phyloP scores from a whole-genome alignment of 2,888 invertebrate genomes.

The Pyrochroa serraticornis region DNA sequence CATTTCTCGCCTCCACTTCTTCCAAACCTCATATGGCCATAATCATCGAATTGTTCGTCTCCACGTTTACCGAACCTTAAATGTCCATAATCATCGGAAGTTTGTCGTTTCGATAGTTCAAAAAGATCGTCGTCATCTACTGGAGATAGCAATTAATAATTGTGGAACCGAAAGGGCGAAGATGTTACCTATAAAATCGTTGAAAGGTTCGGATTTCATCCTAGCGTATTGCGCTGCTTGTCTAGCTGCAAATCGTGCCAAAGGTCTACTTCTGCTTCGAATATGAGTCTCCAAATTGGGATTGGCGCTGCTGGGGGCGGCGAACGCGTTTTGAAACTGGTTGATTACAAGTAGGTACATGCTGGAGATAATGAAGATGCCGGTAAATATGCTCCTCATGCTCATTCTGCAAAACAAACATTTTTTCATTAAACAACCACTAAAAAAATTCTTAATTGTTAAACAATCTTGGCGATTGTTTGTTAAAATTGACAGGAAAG shows the following conservation, averaged over 20 bases:
- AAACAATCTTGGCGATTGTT: background rate
- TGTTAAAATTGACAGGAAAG: constrained; percentile 5
- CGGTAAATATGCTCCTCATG: constrained; percentile 28
- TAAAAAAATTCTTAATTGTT: background rate
- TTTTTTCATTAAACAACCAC: background rate
- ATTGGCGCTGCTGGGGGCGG: constrained; percentile 26
- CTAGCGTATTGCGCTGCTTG: constrained; percentile 40
- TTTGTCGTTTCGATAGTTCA: constrained; percentile 60
- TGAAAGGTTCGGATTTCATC: constrained; percentile 43
- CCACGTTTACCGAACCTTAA: constrained; percentile 66
- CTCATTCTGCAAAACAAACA: constrained; percentile 19
- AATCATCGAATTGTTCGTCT: constrained; percentile 75
- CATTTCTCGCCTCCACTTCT: constrained; percentile 57
- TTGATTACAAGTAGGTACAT: constrained; percentile 35
- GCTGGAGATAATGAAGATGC: constrained; percentile 35
- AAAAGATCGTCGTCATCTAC: constrained; percentile 59
- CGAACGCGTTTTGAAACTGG: constrained; percentile 31
- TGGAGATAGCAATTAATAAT: constrained; percentile 17
- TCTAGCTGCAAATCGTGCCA: constrained; percentile 32
- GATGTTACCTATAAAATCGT: constrained; percentile 47
- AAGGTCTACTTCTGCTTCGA: constrained; percentile 36
- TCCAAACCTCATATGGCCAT: constrained; percentile 77
- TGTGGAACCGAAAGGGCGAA: background rate
- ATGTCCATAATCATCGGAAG: constrained; percentile 67
- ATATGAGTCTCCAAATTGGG: constrained; percentile 30